Conservation (phyloP, 2,888 invertebrate species). For the Taphrorychus bicolor region DNA sequence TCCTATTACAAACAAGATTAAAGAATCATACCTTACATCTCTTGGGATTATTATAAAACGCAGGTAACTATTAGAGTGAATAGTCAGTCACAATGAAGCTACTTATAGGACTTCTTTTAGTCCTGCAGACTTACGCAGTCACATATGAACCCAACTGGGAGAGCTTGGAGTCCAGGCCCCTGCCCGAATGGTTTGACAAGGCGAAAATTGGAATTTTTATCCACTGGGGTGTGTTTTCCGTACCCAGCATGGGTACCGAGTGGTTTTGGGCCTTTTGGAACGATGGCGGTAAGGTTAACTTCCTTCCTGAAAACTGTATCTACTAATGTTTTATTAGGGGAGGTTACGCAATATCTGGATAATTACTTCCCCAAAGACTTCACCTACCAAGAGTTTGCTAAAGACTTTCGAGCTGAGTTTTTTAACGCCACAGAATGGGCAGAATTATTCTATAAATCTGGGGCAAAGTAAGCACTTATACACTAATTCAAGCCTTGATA, state of each 20-base stretch:
- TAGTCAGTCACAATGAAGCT: no score
- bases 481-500: slow-evolving; percentile 19
- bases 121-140: neutral
- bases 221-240: slow-evolving; percentile 93
- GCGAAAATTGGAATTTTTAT: slow-evolving; percentile 92
- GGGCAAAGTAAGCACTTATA: slow-evolving; percentile 87
- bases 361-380: slow-evolving; percentile 84
- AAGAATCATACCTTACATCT: no score
- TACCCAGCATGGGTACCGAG: slow-evolving; percentile 85
- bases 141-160: slow-evolving; percentile 79
- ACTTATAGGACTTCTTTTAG: no score
- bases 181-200: slow-evolving; percentile 89
- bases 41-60: no score
- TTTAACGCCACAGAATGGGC: slow-evolving; percentile 88
- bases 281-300: slow-evolving; percentile 70
- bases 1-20: no score
- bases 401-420: slow-evolving; percentile 88
- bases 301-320: no score
- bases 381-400: slow-evolving; percentile 91
- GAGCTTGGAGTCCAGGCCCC: slow-evolving; percentile 81
- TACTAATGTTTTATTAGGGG: no score
- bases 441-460: slow-evolving; percentile 79
- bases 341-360: slow-evolving; percentile 69
- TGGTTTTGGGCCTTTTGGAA: slow-evolving; percentile 93
- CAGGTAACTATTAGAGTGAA: no score